Base-by-base conservation (phyloP, 2,113 vertebrate species). In the Equus quagga region DNA sequence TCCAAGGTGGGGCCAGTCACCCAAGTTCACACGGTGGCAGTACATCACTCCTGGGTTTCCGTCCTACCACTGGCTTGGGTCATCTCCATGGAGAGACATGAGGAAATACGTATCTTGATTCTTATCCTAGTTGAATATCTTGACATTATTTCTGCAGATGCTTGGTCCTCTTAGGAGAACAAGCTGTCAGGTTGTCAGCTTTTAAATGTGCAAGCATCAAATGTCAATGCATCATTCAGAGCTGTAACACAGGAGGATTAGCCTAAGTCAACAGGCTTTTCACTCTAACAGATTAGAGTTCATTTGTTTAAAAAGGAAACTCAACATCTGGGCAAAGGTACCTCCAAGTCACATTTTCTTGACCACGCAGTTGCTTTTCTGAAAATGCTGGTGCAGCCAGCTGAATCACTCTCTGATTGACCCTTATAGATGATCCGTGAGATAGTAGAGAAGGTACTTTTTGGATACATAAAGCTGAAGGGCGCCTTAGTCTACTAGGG, bases 231-330 rank as follows among this genome's bases (percentile, higher is more conserved):
- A 33, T 89, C 82, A 36, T 85, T 94, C 44, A 86, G n/a, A 92
- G 70, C 75, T 73, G 3, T 62, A 44, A 94, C 72, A 76, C 70
- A 13, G n/a, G 90, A 10, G 70, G 83, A 94, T 95, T 95, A 86
- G 73, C 65, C 46, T 92, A 91, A 91, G 15, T 95, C 92, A 97
- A 73, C 92, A 91, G 21, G 81, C 54, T 89, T 96, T 96, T 94
- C 23, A 36, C 23, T 81, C 54, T 54, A 56, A 13, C 79, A 94
- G 84, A 65, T 86, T 83, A 95, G 82, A 86, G 94, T 79, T 64
- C 83, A 58, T 56, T 89, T 6, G 1, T 92, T 86, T 86, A 78
- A 92, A 89, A 56, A 90, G 73, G 73, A 73, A 91, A 69, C 46
- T 33, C 73, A 64, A 10, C 62, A 41, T 83, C 58, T 88, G 88